A percentile compares a stretch with the other conserved stretches of the same genome.
Conservation (phyloP, 2,113 vertebrate genomes). For the Actenoides lindsayi region DNA sequence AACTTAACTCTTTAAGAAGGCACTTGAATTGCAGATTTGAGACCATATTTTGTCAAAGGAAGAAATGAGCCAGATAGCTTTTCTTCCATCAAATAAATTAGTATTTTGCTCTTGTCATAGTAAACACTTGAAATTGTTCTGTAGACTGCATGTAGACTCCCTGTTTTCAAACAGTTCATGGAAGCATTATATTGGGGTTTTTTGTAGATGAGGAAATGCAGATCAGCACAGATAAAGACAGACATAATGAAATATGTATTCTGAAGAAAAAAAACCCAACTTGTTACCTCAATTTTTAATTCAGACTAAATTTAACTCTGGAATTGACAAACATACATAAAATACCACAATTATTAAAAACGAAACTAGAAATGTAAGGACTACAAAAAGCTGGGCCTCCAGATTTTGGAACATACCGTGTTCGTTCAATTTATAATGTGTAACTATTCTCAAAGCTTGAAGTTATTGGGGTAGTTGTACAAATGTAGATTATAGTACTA, state of each 20-base stretch:
- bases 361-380: background rate
- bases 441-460: background rate
- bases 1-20: background rate
- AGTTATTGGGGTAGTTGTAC: background rate
- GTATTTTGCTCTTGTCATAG: background rate
- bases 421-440: background rate
- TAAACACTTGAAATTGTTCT: background rate
- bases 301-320: background rate
- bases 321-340: background rate
- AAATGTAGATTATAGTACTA: background rate
- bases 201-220: background rate
- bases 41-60: background rate
- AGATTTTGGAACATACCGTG: background rate
- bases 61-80: background rate
- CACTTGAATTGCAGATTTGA: background rate
- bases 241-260: background rate
- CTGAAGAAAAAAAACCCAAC: background rate
- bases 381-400: background rate
- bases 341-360: background rate
- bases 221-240: background rate
- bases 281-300: background rate
- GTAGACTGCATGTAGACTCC: background rate
- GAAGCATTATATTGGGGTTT: accelerated
- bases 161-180: background rate
- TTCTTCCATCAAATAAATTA: background rate